phyloP scores from a whole-genome alignment of 2,888 invertebrate genomes.

The Plagiodera versicolora region DNA sequence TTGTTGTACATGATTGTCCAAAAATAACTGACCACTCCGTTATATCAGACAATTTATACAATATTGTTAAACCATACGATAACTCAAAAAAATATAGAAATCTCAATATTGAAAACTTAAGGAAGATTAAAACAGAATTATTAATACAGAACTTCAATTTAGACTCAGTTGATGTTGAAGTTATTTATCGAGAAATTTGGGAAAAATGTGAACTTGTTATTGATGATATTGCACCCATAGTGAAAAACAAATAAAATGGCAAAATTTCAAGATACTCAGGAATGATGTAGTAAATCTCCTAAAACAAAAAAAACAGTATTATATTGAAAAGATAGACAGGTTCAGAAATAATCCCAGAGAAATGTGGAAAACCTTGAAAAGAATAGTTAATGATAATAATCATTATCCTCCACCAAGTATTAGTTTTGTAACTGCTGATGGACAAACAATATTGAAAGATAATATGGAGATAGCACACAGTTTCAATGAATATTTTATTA shows the following conservation, averaged over 20 bases:
- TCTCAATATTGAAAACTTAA: conserved; percentile 13
- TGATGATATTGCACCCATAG: conserved; percentile 9
- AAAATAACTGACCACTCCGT: too few species aligned
- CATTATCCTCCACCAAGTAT: conserved; percentile 6
- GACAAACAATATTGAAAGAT: conserved; percentile 7
- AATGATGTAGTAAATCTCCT: conserved; percentile 2
- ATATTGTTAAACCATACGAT: conserved; percentile 11
- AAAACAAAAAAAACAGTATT: conserved; percentile 6
- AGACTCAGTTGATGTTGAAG: background rate
- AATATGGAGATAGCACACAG: conserved; percentile 12
- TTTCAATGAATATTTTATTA: conserved; percentile 15
- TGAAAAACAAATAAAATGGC: background rate
- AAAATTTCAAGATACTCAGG: background rate
- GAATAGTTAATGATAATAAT: conserved; percentile 10
- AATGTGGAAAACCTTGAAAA: conserved; percentile 14
- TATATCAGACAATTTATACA: conserved; percentile 9
- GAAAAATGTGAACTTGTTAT: conserved; percentile 11
- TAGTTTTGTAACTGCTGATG: conserved; percentile 9
- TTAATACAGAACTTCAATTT: conserved; percentile 9
- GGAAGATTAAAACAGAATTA: conserved; percentile 6
- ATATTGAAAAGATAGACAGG: conserved; percentile 7
- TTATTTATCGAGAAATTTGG: conserved; percentile 3
- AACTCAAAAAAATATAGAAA: conserved; percentile 11
- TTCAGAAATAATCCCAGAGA: conserved; percentile 12
- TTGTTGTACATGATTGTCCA: conserved; percentile 13